Base-by-base conservation (phyloP, 1,140 invertebrate genomes). In the Drosophila murphyi region DNA sequence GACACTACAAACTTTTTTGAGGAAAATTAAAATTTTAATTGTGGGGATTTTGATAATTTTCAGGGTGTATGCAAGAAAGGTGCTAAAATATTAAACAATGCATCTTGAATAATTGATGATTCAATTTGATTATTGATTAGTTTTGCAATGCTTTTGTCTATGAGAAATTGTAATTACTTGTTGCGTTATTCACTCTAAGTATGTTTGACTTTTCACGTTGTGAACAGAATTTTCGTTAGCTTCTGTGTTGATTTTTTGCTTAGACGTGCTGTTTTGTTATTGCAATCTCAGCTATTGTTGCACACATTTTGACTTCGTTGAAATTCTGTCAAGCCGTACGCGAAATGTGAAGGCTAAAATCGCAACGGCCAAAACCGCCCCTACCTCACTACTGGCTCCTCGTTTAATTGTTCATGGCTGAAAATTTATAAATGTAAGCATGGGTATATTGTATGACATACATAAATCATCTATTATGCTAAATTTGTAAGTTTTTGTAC, bases 311-410 rank as follows among this genome's bases (percentile, higher is more conserved):
- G 57, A 74, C 43, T 50, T 52, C 43, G 35, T 57, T 70, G 72
- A 59, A 56, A 74, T 55, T 74, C 72, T 74, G 72, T 74, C 72
- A 74, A 62, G 57, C 32, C 2, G 65, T 65, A 74, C 72, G 65
- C 72, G 72, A 74, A 74, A 74, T 74, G 72, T 74, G 72, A 74
- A 74, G 72, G 72, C 72, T 65, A 74, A 32, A 67, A 35, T 41
- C 51, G 65, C 43, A 64, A 39, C 39, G 57, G 47, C 56, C 29
- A 59, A 12, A 10, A 29, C 8, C 31, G 12, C 32, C 28, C 31
- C 29, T 28, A 6, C 37, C 8, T 28, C 37, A 3, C 41, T 43
- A n/a, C 35, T 4, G 29, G 10, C 8, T 43, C 12, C 45, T 60
- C 35, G 51, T 52, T 52, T 47, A 32, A 60, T 68, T 59, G 51